Conservation (phyloP, 2,888 invertebrate species). For the Panopea generosa region DNA sequence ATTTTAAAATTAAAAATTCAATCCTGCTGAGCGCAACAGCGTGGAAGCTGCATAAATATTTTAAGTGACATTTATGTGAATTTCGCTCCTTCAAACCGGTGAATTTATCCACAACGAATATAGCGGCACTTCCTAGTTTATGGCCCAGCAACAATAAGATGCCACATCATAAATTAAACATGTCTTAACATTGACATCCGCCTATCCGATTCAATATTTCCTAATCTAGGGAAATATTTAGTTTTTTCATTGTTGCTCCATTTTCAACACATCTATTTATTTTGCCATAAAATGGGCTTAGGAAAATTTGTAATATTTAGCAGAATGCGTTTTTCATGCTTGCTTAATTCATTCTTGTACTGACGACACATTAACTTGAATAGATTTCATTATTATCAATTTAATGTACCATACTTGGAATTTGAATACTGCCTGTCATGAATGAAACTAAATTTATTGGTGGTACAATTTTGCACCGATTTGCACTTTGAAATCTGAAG, state of each 20-base stretch:
- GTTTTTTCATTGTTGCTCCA: conserved; percentile 5
- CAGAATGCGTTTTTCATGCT: no score
- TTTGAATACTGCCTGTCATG: no score
- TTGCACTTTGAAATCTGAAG: no score
- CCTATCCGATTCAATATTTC: conserved; percentile 1
- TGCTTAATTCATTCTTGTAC: no score
- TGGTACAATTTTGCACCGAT: no score
- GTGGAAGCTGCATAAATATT: conserved; percentile 1
- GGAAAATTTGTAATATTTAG: no score
- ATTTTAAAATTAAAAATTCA: no score
- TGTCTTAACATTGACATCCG: neutral
- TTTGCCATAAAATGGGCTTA: no score
- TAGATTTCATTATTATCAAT: no score
- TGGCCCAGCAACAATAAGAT: conserved; percentile 2
- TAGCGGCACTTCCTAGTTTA: neutral
- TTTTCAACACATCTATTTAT: neutral
- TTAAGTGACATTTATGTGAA: conserved; percentile 14
- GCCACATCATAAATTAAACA: conserved; percentile 12
- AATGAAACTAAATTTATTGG: no score
- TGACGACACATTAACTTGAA: no score
- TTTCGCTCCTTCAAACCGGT: conserved; percentile 8
- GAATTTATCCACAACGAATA: conserved; percentile 11
- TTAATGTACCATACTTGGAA: no score
- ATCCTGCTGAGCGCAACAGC: neutral
- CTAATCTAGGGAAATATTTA: conserved; percentile 17